Conservation (phyloP, 2,888 invertebrate genomes). For the Gymnocheta viridis region DNA sequence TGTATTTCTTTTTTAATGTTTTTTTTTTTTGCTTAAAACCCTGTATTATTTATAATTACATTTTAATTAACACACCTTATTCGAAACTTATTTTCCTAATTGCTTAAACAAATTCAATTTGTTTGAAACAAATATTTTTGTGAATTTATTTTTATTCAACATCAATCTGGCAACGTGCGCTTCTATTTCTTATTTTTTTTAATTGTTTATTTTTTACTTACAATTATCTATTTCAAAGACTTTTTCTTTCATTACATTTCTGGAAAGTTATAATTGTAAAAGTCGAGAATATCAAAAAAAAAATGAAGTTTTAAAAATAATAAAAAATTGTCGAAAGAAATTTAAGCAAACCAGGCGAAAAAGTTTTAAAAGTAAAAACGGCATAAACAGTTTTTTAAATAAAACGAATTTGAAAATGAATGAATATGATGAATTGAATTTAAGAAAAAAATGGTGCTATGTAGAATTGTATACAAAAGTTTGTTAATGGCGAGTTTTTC, state of each 20-base stretch:
- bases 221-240: conserved; percentile 1
- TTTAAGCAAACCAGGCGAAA: not conserved
- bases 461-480: conserved; percentile 63
- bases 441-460: conserved; percentile 50
- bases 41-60: conserved; percentile 61
- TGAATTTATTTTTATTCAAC: conserved; percentile 32
- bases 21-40: conserved; percentile 35
- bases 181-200: conserved; percentile 2
- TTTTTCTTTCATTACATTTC: not conserved
- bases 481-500: not conserved
- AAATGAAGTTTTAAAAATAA: not conserved
- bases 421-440: too few relatives aligned
- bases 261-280: not conserved
- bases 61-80: conserved; percentile 46
- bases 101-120: conserved; percentile 20
- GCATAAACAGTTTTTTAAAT: not conserved
- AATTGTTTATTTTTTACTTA: conserved; percentile 43
- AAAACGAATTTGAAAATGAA: conserved; percentile 3
- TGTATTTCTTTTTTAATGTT: not conserved
- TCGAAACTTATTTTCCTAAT: conserved; percentile 18
- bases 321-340: not conserved
- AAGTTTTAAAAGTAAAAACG: not conserved
- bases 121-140: conserved; percentile 6
- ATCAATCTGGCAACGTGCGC: conserved; percentile 49
- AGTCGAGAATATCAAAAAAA: conserved; percentile 6